These are phyloP conservation scores for Pimpla rufipes DNA, from an alignment of 2,888 invertebrate species.

Conservation along the genomic window DNA sequence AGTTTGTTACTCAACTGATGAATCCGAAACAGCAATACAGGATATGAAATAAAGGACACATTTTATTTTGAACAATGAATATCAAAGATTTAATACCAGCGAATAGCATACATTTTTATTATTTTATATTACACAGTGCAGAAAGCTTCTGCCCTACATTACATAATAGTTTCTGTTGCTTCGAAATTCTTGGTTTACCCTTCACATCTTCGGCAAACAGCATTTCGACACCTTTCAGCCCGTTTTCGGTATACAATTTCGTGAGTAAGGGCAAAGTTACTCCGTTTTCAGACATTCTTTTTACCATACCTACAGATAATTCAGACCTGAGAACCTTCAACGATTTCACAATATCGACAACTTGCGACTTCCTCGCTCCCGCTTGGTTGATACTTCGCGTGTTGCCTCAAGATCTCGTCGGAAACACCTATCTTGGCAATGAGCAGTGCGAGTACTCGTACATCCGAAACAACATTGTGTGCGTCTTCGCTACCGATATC, in stretches of 20 bases:
- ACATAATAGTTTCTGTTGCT: not conserved
- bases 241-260: conserved; percentile 3
- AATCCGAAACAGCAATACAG: too few species aligned
- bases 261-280: not conserved
- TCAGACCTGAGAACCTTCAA: not conserved
- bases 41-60: too few species aligned
- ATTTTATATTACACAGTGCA: too few species aligned
- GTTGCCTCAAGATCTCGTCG: not conserved
- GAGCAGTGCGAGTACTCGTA: not conserved
- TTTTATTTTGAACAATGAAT: too few species aligned
- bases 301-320: not conserved
- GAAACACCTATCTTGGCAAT: not conserved
- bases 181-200: not conserved
- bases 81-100: too few species aligned
- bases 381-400: not conserved
- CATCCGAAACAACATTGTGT: not conserved
- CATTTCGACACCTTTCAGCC: not conserved
- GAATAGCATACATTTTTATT: too few species aligned
- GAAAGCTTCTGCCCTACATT: too few species aligned
- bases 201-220: conserved; percentile 3
- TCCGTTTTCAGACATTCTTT: not conserved
- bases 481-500: not conserved
- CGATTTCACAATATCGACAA: too few species aligned
- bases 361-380: not conserved
- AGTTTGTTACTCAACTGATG: not conserved